Conservation (phyloP, 2,113 vertebrate genomes). For the Eublepharis macularius region DNA sequence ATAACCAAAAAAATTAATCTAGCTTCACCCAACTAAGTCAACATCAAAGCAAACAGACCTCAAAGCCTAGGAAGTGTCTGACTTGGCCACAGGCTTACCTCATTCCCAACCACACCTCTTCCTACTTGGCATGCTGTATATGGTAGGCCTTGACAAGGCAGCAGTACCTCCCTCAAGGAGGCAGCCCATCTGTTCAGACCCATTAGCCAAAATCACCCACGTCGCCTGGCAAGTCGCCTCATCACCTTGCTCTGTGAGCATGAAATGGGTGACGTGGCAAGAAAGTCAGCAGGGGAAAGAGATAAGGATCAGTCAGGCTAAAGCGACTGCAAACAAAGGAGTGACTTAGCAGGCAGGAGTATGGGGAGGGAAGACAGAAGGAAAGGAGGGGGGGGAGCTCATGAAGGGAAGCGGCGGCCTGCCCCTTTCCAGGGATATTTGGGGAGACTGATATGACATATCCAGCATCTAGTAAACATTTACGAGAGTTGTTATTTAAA, state of each 20-base stretch:
- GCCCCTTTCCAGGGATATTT: neutral
- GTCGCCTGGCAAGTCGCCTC: neutral
- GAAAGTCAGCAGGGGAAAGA: neutral
- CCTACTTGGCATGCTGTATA: neutral
- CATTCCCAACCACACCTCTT: neutral
- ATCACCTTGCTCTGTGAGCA: neutral
- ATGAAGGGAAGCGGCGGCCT: neutral
- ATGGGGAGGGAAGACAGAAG: neutral
- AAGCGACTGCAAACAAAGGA: conserved; percentile 8
- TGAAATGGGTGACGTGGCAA: conserved; percentile 18
- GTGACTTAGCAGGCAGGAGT: neutral
- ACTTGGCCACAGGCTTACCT: neutral
- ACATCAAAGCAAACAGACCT: neutral
- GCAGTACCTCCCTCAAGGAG: neutral
- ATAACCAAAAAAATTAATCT: neutral
- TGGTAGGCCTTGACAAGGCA: neutral
- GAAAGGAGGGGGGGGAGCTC: neutral
- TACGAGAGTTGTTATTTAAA: neutral
- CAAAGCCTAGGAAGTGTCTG: neutral
- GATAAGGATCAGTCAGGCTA: conserved; percentile 7
- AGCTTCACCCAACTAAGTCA: neutral
- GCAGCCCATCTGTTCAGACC: neutral
- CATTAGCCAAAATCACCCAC: neutral
- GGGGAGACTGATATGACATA: neutral
- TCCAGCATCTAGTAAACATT: neutral